Conservation (phyloP, 2,113 vertebrate species). For the Datnioides undecimradiatus region DNA sequence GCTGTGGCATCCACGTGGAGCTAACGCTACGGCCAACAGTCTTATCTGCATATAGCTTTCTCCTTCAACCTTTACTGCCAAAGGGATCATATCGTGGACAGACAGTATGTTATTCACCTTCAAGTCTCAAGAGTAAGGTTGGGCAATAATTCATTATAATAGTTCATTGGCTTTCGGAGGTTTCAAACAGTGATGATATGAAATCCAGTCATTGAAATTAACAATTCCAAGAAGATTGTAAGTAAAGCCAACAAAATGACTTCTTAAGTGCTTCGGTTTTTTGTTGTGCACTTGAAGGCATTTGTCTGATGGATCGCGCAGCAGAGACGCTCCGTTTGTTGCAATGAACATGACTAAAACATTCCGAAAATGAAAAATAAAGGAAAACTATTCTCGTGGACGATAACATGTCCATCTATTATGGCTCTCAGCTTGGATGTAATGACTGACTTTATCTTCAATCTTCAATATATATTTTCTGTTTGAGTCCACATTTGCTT, state of each 20-base stretch:
- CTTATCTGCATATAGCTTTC: not conserved
- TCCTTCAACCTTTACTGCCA: not conserved
- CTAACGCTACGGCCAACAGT: not conserved
- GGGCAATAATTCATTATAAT: not conserved
- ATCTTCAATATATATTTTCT: not conserved
- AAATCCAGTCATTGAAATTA: not conserved
- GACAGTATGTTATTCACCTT: not conserved
- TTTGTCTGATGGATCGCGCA: not conserved
- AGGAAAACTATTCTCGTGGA: not conserved
- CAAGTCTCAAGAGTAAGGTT: not conserved
- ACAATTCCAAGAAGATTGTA: not conserved
- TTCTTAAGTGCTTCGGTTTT: too few relatives aligned
- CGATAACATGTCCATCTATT: not conserved
- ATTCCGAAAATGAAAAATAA: not conserved
- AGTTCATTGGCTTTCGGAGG: not conserved
- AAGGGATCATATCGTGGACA: constrained; percentile 21
- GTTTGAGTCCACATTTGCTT: not conserved
- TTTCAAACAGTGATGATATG: not conserved
- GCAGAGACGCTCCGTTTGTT: not conserved
- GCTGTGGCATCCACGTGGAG: constrained; percentile 10
- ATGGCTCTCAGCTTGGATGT: not conserved
- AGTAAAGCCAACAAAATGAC: too few relatives aligned
- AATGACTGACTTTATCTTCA: not conserved
- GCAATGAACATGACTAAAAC: not conserved
- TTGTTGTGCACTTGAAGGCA: not conserved